Evolutionary conservation across 2,113 vertebrate genomes (phyloP), one percentile per base, ranked within the genome.

Genomic region (Butorides virescens): DNA sequence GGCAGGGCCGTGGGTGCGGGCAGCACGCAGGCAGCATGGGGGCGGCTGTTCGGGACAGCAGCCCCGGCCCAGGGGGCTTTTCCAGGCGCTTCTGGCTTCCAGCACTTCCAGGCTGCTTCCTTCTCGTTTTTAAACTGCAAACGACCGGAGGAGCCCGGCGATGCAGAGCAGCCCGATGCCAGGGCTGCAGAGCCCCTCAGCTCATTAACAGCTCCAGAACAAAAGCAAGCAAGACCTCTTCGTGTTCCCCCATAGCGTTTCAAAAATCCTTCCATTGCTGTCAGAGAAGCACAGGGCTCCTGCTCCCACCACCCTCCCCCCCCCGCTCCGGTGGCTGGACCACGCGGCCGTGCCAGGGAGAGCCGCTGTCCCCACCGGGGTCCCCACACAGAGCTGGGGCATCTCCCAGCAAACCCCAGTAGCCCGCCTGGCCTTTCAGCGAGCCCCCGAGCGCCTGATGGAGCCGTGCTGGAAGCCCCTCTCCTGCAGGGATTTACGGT

Each of bases 401-500:
- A 22, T 9, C 75, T 17, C 74, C 14, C 34, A 2, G 32, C 74
- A 44, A 50, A 6, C n/a, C 15, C 36, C 6, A 21, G 42, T 71
- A 52, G 44, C 88, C 85, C 12, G 75, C 47, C 4, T 5, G 37
- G 79, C 73, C 86, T 76, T 47, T 27, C 37, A 56, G 84, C 29
- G 2, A 76, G 36, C 52, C 50, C 86, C 52, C 13, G 22, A 39
- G 67, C 15, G 16, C 87, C 87, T 13, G n/a, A 32, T 8, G 49
- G 73, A 39, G 73, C 89, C 8, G 3, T 21, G 26, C 80, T 72
- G 90, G 86, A 68, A 91, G 47, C 37, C 42, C 50, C 47, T 66
- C 67, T 94, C 88, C 92, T 21, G 84, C 62, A 10, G 92, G 90
- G 95, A 94, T 96, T 97, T 96, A 93, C 95, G 63, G 96, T 75